Conservation (phyloP, 1,140 invertebrate species). For the Aphis gossypii region DNA sequence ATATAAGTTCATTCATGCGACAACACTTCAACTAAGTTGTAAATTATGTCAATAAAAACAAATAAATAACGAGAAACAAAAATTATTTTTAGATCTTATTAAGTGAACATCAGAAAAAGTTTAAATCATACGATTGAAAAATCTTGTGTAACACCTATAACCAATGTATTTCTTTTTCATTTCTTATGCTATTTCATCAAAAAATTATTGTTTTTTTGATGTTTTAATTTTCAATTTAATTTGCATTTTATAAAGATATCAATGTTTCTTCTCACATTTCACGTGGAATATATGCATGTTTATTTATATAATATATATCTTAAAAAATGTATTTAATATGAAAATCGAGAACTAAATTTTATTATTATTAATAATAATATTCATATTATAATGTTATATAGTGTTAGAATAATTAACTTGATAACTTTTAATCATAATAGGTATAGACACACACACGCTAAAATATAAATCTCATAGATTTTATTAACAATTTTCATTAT, state of each 20-base stretch:
- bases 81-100: background rate
- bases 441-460: too few species aligned
- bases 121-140: background rate
- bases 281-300: background rate
- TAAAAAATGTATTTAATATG: background rate
- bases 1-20: background rate
- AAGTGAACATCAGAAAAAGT: background rate
- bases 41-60: background rate
- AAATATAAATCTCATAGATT: background rate
- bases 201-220: background rate
- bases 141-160: background rate
- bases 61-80: background rate
- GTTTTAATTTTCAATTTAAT: background rate
- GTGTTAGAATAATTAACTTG: background rate
- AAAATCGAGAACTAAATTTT: background rate
- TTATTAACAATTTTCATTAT: too few species aligned
- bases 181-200: background rate
- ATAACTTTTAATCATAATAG: background rate
- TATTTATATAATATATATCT: background rate
- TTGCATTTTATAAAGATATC: background rate
- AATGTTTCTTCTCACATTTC: background rate
- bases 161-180: background rate
- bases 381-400: background rate
- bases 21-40: background rate
- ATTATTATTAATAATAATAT: background rate